phyloP scores from a whole-genome alignment of 53 echinoderm and acorn worm genomes.

The Mesocentrotus franciscanus region DNA sequence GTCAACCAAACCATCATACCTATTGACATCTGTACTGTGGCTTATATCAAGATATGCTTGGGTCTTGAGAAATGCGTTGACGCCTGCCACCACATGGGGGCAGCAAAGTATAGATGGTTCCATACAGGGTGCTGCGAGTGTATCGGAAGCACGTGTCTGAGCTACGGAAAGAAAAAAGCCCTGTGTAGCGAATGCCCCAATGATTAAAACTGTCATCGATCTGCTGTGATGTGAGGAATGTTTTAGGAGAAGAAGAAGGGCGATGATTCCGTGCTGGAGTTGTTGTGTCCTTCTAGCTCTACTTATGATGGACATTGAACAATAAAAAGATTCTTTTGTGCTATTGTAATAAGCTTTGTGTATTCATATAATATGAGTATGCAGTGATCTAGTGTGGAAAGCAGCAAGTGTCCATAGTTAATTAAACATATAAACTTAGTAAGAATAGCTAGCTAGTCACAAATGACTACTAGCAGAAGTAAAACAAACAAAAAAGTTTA shows the following conservation, averaged over 20 bases:
- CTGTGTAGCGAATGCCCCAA: conserved; percentile 80
- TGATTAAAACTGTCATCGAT: conserved; percentile 26
- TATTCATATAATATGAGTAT: conserved; percentile 22
- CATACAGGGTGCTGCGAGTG: conserved; percentile 97
- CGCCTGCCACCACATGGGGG: conserved; percentile 90
- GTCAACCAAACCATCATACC: conserved; percentile 26
- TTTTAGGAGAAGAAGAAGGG: not conserved
- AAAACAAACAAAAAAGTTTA: not conserved
- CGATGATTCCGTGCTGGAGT: not conserved
- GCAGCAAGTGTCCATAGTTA: not conserved
- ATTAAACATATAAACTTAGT: not conserved
- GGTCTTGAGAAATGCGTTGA: conserved; percentile 81
- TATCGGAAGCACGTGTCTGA: conserved; percentile 84
- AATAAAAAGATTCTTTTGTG: not conserved
- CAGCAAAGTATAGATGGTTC: conserved; percentile 89
- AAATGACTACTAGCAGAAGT: too few relatives aligned
- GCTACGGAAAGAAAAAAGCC: conserved; percentile 89
- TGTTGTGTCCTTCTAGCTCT: not conserved
- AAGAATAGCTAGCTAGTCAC: not conserved
- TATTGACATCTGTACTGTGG: conserved; percentile 73
- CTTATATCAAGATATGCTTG: conserved; percentile 85
- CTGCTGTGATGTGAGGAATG: not conserved
- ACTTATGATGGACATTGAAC: not conserved
- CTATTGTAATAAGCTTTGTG: conserved; percentile 27
- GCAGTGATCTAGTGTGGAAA: not conserved